phyloP scores from a whole-genome alignment of 1,140 invertebrate species.

The Trachymyrmex cornetzi region DNA sequence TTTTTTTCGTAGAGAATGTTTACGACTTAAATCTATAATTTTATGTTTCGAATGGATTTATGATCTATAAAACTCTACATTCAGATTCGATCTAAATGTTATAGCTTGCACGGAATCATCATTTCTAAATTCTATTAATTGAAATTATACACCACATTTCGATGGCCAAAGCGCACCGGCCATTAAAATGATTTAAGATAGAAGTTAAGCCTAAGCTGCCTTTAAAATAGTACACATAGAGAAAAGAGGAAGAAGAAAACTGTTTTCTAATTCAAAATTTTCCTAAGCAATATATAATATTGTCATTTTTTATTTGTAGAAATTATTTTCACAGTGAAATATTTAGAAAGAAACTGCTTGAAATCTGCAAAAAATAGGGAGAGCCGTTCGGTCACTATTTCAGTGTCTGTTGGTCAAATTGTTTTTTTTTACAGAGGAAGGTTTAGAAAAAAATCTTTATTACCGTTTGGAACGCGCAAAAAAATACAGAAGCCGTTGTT shows the following conservation, averaged over 20 bases:
- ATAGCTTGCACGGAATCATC: background rate
- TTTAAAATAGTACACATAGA: background rate
- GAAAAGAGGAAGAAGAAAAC: background rate
- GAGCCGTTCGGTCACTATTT: slow-evolving; percentile 53
- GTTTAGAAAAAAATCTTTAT: slow-evolving; percentile 20
- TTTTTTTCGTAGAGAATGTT: background rate
- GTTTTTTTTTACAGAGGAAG: background rate
- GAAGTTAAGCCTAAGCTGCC: background rate
- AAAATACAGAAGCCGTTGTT: slow-evolving; percentile 73
- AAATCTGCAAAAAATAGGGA: slow-evolving; percentile 50
- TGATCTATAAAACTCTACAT: slow-evolving; percentile 53
- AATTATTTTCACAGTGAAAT: background rate
- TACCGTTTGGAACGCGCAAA: slow-evolving; percentile 33
- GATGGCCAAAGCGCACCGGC: background rate
- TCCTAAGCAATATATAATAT: background rate
- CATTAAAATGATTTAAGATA: slow-evolving; percentile 39
- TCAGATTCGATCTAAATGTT: background rate
- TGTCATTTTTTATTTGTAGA: background rate
- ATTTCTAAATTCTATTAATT: slow-evolving; percentile 38
- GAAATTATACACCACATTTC: slow-evolving; percentile 38
- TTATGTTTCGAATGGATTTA: slow-evolving; percentile 45
- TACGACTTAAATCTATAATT: slow-evolving; percentile 5
- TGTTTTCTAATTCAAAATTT: background rate
- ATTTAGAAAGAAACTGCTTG: background rate
- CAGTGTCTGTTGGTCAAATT: background rate